Base-by-base conservation (phyloP, 2,797 vertebrate species). In the Vireo griseus region DNA sequence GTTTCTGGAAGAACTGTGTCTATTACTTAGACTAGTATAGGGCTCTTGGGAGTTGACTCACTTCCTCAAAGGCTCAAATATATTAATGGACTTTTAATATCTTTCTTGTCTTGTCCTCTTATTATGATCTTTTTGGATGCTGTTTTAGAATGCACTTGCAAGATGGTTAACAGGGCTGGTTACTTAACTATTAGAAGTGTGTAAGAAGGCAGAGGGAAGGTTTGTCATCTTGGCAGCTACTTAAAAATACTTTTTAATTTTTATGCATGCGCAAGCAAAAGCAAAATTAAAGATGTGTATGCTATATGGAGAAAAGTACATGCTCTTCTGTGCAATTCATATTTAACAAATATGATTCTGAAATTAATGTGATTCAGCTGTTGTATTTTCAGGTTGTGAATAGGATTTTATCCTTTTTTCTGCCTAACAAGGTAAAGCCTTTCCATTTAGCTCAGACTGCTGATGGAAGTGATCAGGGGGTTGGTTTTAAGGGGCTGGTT, bases 1-100 rank as follows among this genome's bases (percentile, higher is more conserved):
- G 73, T 92, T 96, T 96, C 77, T 89, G 58, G 67, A 94, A 85
- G 81, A 94, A 76, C 55, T 84, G 45, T 4, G 9, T n/a, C 86
- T 93, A 83, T 91, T 90, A 89, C 71, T 92, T 83, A 74, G 52
- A 59, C 67, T 48, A 35, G n/a, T 33, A 85, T 48, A 83, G 63
- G 44, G 54, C 80, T 91, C 83, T 52, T 89, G 90, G 77, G 93
- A 92, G 51, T 78, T 93, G 51, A 94, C 89, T 90, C 80, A 79
- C 69, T 92, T 87, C 80, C 84, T 94, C 35, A 65, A 86, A 93
- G 68, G 74, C 77, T 88, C 71, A 82, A 39, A 62, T 67, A 48
- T 51, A 90, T 93, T 89, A 87, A 82, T 59, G n/a, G 35, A 90
- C 58, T 86, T 88, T 25, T 45, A 85, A 76, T 88, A 93, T 85